phyloP scores from a whole-genome alignment of 2,113 vertebrate species.

The Solenodon paradoxus region DNA sequence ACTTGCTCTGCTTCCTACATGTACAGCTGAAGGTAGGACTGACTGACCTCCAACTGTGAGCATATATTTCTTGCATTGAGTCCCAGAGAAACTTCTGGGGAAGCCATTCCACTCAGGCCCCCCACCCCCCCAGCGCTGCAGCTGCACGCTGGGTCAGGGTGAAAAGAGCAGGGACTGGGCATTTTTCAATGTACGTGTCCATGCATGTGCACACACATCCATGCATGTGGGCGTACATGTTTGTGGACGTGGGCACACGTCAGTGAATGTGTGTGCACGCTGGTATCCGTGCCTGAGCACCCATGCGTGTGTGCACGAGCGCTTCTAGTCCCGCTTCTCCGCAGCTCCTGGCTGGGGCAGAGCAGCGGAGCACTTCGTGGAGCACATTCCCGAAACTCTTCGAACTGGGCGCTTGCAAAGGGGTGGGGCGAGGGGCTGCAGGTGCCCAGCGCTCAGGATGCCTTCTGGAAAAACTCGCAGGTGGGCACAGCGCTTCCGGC shows the following conservation, averaged over 20 bases:
- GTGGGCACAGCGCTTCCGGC: not conserved
- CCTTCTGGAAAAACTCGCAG: not conserved
- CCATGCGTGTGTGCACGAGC: not conserved
- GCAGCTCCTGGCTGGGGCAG: not conserved
- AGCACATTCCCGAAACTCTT: not conserved
- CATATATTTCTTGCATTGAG: not conserved
- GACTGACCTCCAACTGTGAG: not conserved
- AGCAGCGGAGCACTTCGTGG: not conserved
- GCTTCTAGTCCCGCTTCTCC: not conserved
- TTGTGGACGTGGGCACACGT: too few species aligned
- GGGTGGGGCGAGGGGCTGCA: not conserved
- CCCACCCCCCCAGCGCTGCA: not conserved
- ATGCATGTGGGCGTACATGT: too few species aligned
- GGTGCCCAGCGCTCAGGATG: not conserved
- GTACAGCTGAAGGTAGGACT: not conserved
- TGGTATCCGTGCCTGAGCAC: not conserved
- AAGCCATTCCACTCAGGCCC: too few species aligned
- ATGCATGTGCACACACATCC: too few species aligned
- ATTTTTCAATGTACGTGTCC: too few species aligned
- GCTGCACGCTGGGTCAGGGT: too few species aligned
- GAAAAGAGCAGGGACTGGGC: too few species aligned
- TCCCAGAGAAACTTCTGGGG: not conserved
- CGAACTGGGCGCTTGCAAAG: not conserved
- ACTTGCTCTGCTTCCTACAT: not conserved
- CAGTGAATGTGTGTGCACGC: not conserved